These are phyloP conservation scores for Cetonia aurata DNA, from an alignment of 2,888 invertebrate genomes.

Conservation along the genomic window DNA sequence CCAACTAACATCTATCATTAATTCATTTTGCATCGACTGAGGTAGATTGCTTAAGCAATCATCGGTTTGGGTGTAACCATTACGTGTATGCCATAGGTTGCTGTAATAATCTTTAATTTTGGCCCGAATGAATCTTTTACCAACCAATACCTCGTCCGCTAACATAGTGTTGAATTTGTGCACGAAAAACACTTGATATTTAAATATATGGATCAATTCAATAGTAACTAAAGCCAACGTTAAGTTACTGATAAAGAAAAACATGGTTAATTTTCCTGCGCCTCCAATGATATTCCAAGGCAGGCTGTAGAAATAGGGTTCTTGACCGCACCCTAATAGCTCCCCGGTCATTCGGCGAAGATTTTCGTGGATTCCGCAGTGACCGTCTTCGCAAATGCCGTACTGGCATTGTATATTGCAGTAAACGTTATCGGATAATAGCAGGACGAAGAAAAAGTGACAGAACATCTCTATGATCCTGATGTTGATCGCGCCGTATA, in stretches of 20 bases:
- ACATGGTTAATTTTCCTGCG: conserved; percentile 1
- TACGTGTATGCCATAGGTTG: conserved; percentile 35
- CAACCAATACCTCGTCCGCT: neutral
- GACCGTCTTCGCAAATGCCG: conserved; percentile 1
- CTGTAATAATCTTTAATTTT: conserved; percentile 22
- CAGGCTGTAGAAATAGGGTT: conserved; percentile 10
- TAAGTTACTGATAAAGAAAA: conserved; percentile 28
- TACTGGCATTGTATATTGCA: conserved; percentile 35
- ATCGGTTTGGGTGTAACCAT: conserved; percentile 28
- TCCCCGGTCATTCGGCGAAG: conserved; percentile 14
- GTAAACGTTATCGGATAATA: conserved; percentile 32
- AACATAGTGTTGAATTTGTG: conserved; percentile 25
- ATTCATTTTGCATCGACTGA: conserved; percentile 42
- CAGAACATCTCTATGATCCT: conserved; percentile 30
- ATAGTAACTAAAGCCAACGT: conserved; percentile 24
- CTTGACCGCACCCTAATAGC: conserved; percentile 9
- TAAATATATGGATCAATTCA: conserved; percentile 30
- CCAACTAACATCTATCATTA: conserved; percentile 51
- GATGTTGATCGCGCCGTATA: conserved; percentile 16
- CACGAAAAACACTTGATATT: conserved; percentile 28
- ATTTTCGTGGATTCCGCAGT: conserved; percentile 8
- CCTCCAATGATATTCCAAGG: conserved; percentile 25
- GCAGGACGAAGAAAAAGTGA: conserved; percentile 24
- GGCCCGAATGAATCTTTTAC: neutral
- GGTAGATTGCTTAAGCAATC: conserved; percentile 41